Evolutionary conservation across 2,113 vertebrate species (phyloP), one percentile per base, ranked within the genome.

Genomic region (Gadus chalcogrammus): DNA sequence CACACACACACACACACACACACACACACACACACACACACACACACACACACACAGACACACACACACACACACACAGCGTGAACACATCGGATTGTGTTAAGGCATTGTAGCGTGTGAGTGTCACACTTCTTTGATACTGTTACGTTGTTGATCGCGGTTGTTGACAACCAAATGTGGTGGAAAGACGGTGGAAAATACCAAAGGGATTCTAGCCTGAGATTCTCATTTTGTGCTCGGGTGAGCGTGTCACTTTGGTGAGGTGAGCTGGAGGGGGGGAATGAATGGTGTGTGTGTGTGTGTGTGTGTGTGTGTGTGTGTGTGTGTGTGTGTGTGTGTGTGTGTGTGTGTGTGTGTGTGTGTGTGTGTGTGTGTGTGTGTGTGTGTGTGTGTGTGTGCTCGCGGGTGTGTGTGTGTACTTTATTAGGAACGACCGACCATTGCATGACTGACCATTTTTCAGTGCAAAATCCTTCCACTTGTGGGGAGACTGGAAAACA

Each of bases 181-280:
- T 84, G 78, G 79, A 86, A 87, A 78, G 81, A 80, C 2, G 28
- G 60, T 80, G 70, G 69, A 74, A 78, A 81, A 82, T 65, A 69
- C 69, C 68, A 78, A 73, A 71, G 83, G 83, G 76, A 79, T 84
- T 89, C 78, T 86, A 84, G 86, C 83, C 82, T 85, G 78, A 88
- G 88, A 82, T 82, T 89, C 75, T 82, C 84, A 89, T 91, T 89
- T 86, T 86, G 79, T 87, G 88, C 88, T 88, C 38, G 69, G 75
- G 81, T 82, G 80, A 89, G 87, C 88, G 64, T 87, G 85, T 85
- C 81, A 76, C 55, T 74, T 68, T 61, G 69, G 74, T 64, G 68
- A 58, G 64, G 59, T 31, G 31, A 31, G 31, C 31, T 31, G 31
- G 31, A 31, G 31, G 31, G 31, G 31, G 31, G 56, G 28, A 58